These are phyloP conservation scores for Hypotaenidia okinawae DNA, from an alignment of 2,797 vertebrate genomes.

Conservation along the genomic window DNA sequence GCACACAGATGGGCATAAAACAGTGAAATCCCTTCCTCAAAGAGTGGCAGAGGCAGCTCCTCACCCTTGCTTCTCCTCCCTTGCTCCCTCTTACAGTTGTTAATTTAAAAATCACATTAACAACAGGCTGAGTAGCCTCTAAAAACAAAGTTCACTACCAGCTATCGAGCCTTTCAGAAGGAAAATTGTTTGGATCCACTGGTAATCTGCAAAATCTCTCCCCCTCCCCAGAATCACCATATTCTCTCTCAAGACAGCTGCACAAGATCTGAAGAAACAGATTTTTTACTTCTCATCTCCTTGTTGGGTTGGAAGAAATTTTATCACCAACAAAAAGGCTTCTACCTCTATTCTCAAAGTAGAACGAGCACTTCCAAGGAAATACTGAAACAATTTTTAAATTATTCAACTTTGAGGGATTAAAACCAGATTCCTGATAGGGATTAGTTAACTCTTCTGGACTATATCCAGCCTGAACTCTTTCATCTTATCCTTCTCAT, in stretches of 20 bases:
- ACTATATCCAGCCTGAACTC: not conserved
- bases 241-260: not conserved
- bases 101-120: not conserved
- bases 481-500: not conserved
- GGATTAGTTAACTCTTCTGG: not conserved
- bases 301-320: not conserved
- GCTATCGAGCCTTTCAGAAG: not conserved
- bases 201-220: not conserved
- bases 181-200: not conserved
- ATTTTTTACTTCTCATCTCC: not conserved
- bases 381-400: not conserved
- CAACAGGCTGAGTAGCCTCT: not conserved
- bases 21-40: not conserved
- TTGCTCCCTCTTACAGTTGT: not conserved
- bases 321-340: not conserved
- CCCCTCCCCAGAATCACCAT: not conserved
- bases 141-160: not conserved
- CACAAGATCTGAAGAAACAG: not conserved
- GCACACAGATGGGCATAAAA: not conserved
- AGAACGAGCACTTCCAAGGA: not conserved
- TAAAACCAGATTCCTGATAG: not conserved
- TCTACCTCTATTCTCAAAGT: not conserved
- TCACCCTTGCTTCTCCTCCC: not conserved
- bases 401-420: not conserved
- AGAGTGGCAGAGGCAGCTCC: not conserved